Evolutionary conservation across 2,797 vertebrate species (phyloP).

Genomic region (Chrysocyon brachyurus): DNA sequence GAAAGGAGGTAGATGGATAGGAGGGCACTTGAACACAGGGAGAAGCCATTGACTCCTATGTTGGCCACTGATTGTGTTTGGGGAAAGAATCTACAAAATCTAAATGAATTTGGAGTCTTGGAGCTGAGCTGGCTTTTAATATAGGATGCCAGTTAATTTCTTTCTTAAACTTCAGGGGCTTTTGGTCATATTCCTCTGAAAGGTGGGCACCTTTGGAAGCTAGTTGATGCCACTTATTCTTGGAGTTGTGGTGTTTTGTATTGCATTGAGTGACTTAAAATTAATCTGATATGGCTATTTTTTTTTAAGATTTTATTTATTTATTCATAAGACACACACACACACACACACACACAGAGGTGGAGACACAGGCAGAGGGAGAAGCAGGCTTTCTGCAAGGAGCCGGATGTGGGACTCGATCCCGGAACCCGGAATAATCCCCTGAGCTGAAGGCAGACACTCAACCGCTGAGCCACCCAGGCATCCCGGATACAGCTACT

Average conservation of each 20-base stretch:
- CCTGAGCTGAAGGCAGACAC: too few relatives aligned
- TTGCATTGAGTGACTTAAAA: slow-evolving; percentile 50
- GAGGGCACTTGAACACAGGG: slow-evolving; percentile 50
- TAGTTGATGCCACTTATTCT: slow-evolving; percentile 11
- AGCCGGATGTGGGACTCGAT: too few relatives aligned
- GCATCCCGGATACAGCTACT: background rate
- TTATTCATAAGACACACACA: too few relatives aligned
- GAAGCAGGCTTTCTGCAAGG: too few relatives aligned
- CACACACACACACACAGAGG: too few relatives aligned
- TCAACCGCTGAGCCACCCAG: too few relatives aligned
- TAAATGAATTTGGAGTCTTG: slow-evolving; percentile 49
- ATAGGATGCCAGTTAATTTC: slow-evolving; percentile 32
- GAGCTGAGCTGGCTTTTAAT: slow-evolving; percentile 27
- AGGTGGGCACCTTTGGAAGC: background rate
- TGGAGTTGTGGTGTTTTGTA: slow-evolving; percentile 61
- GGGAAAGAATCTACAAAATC: slow-evolving; percentile 49
- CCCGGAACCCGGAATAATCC: too few relatives aligned
- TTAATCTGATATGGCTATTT: slow-evolving; percentile 67
- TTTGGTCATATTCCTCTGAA: slow-evolving; percentile 39
- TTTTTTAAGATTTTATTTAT: too few relatives aligned
- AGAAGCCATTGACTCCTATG: slow-evolving; percentile 41
- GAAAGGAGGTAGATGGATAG: slow-evolving; percentile 51
- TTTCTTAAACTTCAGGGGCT: slow-evolving; percentile 39
- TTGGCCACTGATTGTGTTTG: slow-evolving; percentile 30
- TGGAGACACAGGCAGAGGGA: too few relatives aligned